Percentiles rank a stretch among this genome's conserved stretches.
These are phyloP conservation scores for Patiria miniata DNA, from an alignment of 35 echinoderm and acorn worm species.

Conservation along the genomic window DNA sequence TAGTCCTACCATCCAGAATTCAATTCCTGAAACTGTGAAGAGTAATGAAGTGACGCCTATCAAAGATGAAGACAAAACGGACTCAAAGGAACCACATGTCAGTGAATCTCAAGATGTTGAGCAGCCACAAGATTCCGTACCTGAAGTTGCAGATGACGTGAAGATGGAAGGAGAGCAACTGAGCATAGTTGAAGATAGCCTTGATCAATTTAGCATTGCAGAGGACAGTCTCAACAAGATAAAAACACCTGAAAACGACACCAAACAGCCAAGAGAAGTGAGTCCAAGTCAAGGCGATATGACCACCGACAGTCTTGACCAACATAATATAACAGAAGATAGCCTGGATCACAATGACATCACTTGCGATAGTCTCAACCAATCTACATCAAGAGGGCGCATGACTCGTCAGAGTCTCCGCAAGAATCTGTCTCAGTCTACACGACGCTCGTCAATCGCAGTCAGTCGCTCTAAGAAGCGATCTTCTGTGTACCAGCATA, in stretches of 20 bases:
- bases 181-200: neutral
- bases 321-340: slow-evolving; percentile 25
- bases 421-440: neutral
- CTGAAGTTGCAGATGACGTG: neutral
- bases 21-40: no score
- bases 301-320: slow-evolving; percentile 13
- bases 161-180: neutral
- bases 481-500: slow-evolving; percentile 35
- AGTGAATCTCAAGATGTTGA: neutral
- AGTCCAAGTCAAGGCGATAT: neutral
- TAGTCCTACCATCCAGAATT: no score
- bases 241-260: neutral
- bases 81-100: neutral
- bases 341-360: neutral
- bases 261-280: neutral
- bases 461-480: slow-evolving; percentile 41
- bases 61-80: no score
- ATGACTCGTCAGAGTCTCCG: neutral
- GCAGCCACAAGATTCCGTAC: neutral
- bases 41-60: no score
- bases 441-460: slow-evolving; percentile 29
- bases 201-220: neutral
- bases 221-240: neutral
- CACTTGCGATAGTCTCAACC: slow-evolving; percentile 1
- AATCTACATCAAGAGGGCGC: neutral